These are phyloP conservation scores for Conops quadrifasciatus DNA, from an alignment of 2,888 invertebrate species.

Conservation along the genomic window DNA sequence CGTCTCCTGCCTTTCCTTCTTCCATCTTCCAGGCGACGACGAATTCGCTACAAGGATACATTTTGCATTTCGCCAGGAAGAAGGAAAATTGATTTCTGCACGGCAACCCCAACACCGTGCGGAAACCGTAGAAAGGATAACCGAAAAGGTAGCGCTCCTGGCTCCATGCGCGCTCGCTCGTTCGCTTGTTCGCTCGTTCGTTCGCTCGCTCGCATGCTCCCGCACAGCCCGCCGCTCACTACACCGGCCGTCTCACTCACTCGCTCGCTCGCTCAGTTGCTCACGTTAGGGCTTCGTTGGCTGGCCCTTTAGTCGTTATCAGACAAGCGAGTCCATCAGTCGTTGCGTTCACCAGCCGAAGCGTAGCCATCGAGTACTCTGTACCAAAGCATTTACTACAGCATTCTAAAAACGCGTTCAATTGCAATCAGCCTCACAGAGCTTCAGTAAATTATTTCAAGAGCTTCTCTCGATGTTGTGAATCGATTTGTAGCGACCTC, in stretches of 20 bases:
- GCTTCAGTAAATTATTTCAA: constrained; percentile 57
- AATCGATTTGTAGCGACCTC: constrained; percentile 46
- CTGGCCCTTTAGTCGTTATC: constrained; percentile 63
- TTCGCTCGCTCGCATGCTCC: constrained; percentile 21
- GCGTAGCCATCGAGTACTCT: constrained; percentile 60
- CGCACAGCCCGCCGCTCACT: not conserved
- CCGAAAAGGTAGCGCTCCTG: constrained; percentile 16
- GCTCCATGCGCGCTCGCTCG: constrained; percentile 13
- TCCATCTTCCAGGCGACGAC: constrained; percentile 44
- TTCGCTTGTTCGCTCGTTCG: not conserved
- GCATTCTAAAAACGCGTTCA: constrained; percentile 53
- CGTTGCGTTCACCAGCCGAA: constrained; percentile 63
- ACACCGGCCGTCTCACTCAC: not conserved
- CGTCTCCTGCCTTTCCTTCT: constrained; percentile 32
- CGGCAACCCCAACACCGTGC: constrained; percentile 39
- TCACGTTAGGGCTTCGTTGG: constrained; percentile 18
- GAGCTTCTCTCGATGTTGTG: constrained; percentile 62
- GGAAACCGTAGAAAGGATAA: constrained; percentile 8
- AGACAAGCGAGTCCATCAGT: constrained; percentile 64
- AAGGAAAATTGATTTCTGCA: constrained; percentile 40
- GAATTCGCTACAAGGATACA: constrained; percentile 29
- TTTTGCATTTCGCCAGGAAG: constrained; percentile 8
- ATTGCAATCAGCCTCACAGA: constrained; percentile 58
- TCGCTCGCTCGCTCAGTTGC: constrained; percentile 15
- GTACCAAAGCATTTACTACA: constrained; percentile 36